Base-by-base conservation (phyloP, 2,797 vertebrate genomes). In the Numenius phaeopus region DNA sequence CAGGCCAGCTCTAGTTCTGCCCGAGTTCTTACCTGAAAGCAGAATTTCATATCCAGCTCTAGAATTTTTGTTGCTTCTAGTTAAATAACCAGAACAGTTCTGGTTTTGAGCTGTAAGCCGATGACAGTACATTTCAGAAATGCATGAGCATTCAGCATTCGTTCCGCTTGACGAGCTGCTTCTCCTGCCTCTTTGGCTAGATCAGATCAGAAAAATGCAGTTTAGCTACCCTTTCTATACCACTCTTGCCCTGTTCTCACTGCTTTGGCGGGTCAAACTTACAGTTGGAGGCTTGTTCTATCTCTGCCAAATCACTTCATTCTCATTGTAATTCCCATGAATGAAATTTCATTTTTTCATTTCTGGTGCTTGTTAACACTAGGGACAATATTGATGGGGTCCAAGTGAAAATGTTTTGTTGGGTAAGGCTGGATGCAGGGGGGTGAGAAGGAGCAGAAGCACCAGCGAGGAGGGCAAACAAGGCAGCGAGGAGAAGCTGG, bases 151-250 rank as follows among this genome's bases (percentile, higher is more conserved):
- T 95, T 94, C 55, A 80, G 47, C 55, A n/a, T 95, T 92, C 0
- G 0, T 89, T 95, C 84, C 87, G 59, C 84, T 95, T 87, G 62
- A 89, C 0, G 4, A 85, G 47, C 27, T 94, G 67, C 78, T 92
- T 81, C 81, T 95, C 67, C 65, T 83, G 79, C 71, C n/a, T 85
- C 44, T 94, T 83, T 61, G 72, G 52, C 49, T 89, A 88, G 82
- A 78, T 81, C 67, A 92, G 89, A 64, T 87, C 71, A 91, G 87
- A 89, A 94, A 94, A 95, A 89, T 65, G 52, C 64, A 52, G 57
- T 11, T 91, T 92, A 92, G 55, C 67, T 96, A 83, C 84, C 78
- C 75, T 91, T 92, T 94, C 90, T 67, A 64, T 94, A 75, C 47
- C 87, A 54, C 40, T 85, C 64, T 71, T 91, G n/a, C 32, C 62